phyloP scores from a whole-genome alignment of 1,140 invertebrate genomes.

The Tachypleus tridentatus region DNA sequence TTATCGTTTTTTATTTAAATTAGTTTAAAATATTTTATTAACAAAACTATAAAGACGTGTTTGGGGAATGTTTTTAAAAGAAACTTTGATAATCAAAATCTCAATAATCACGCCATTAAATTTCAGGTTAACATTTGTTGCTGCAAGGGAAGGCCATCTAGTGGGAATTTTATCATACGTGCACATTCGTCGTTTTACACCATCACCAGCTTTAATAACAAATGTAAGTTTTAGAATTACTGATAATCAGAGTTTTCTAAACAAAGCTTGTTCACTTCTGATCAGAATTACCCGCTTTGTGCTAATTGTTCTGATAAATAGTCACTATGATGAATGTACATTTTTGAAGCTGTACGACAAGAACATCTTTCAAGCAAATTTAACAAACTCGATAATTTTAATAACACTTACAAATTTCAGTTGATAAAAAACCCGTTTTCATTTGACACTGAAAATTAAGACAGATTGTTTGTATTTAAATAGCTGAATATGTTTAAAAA shows the following conservation, averaged over 20 bases:
- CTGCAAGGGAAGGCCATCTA: slow-evolving; percentile 74
- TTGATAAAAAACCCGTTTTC: too few species aligned
- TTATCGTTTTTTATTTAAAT: too few species aligned
- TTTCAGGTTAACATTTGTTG: slow-evolving; percentile 49
- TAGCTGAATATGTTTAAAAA: too few species aligned
- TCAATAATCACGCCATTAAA: not conserved
- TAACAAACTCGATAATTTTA: too few species aligned
- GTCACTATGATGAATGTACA: slow-evolving; percentile 16
- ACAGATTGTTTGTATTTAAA: too few species aligned
- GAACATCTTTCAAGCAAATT: slow-evolving; percentile 45
- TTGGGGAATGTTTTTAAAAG: too few species aligned
- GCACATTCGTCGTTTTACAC: slow-evolving; percentile 62
- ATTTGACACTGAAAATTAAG: too few species aligned
- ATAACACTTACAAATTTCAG: too few species aligned
- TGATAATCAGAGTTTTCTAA: too few species aligned
- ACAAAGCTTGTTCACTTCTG: not conserved
- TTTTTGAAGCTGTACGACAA: slow-evolving; percentile 71
- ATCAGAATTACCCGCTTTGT: slow-evolving; percentile 16
- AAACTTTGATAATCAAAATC: too few species aligned
- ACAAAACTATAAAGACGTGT: too few species aligned
- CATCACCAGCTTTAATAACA: slow-evolving; percentile 66
- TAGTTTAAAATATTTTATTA: too few species aligned
- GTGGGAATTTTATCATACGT: slow-evolving; percentile 72
- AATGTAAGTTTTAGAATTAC: slow-evolving; percentile 37
- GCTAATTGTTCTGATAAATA: slow-evolving; percentile 7